Evolutionary conservation across 2,113 vertebrate genomes (phyloP).

Genomic region (Zapornia atra): DNA sequence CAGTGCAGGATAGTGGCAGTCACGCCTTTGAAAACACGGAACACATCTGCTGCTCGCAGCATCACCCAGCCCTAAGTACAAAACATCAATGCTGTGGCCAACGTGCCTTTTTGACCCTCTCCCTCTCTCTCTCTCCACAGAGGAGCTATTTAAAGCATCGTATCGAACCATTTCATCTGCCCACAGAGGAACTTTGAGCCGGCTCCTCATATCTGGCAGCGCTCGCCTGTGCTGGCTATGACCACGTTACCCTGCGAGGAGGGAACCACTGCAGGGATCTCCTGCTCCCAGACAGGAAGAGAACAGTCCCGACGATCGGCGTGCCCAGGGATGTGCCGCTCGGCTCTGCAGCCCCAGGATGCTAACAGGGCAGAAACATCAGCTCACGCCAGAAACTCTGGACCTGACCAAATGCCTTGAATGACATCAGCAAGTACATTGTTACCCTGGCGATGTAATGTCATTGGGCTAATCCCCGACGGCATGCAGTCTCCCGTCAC

Average conservation of each 20-base stretch:
- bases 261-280: neutral
- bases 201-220: neutral
- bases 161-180: neutral
- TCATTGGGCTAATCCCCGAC: neutral
- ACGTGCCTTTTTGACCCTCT: neutral
- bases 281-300: neutral
- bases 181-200: neutral
- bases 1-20: neutral
- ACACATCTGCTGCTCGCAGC: neutral
- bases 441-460: neutral
- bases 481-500: neutral
- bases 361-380: neutral
- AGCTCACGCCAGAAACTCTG: neutral
- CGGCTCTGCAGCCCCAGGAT: neutral
- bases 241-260: neutral
- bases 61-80: neutral
- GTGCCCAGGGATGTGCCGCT: neutral
- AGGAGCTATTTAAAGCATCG: slow-evolving; percentile 2
- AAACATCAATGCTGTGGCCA: neutral
- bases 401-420: neutral
- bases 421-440: neutral
- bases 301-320: rapidly evolving
- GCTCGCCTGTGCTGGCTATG: neutral
- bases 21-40: neutral
- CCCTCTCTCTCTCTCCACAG: neutral